These are phyloP conservation scores for Melanogrammus aeglefinus DNA, from an alignment of 2,797 vertebrate species.

Conservation along the genomic window DNA sequence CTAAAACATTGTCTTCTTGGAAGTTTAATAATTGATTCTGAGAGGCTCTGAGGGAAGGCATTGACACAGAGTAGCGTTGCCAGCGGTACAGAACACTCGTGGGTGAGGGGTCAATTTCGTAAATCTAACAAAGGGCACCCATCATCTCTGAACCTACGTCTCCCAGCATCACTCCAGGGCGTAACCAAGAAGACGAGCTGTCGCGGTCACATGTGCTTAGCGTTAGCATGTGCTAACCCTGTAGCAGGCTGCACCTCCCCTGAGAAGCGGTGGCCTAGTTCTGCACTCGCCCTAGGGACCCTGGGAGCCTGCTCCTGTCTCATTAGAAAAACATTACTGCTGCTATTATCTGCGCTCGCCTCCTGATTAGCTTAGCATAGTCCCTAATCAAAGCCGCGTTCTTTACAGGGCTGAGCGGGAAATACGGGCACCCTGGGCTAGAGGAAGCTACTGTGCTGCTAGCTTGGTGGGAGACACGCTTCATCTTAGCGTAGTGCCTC, in stretches of 20 bases:
- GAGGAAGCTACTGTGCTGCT: neutral
- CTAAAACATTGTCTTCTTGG: slow-evolving; percentile 41
- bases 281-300: slow-evolving; percentile 4
- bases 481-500: slow-evolving; percentile 2
- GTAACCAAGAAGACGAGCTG: neutral
- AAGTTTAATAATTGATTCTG: slow-evolving; percentile 54
- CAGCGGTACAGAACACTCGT: neutral
- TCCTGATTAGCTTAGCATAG: slow-evolving; percentile 47
- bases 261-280: neutral
- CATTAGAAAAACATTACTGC: slow-evolving; percentile 38
- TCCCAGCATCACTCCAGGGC: neutral
- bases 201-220: neutral
- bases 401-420: slow-evolving; percentile 26
- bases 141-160: neutral
- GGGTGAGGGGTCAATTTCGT: neutral
- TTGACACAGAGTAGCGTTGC: neutral
- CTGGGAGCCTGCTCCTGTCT: slow-evolving; percentile 21
- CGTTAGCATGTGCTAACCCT: neutral
- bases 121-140: neutral
- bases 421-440: slow-evolving; percentile 23
- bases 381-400: slow-evolving; percentile 47
- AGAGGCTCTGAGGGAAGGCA: neutral
- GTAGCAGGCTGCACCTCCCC: neutral
- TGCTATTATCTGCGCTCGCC: slow-evolving; percentile 36
- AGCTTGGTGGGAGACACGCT: slow-evolving; percentile 1